These are phyloP conservation scores for Ostrea edulis DNA, from an alignment of 1,140 invertebrate species.

Conservation along the genomic window DNA sequence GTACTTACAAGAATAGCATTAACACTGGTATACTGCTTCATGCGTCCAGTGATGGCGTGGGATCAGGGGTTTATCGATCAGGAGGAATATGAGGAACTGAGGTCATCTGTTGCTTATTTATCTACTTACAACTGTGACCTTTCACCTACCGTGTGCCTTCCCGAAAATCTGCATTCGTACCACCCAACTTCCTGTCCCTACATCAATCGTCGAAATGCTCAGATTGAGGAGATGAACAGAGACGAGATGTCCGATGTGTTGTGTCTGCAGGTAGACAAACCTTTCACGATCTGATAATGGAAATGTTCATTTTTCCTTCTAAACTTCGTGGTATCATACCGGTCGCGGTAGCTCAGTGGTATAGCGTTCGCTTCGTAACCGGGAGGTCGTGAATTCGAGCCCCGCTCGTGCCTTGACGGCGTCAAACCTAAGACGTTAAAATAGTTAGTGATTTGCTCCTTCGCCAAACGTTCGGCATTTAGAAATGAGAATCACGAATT, in stretches of 20 bases:
- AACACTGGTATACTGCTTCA: background rate
- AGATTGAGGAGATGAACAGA: background rate
- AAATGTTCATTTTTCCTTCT: no score
- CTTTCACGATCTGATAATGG: no score
- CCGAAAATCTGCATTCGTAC: background rate
- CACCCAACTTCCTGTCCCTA: conserved; percentile 9
- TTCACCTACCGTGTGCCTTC: background rate
- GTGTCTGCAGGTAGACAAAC: background rate
- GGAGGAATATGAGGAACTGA: background rate
- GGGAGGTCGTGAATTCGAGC: no score
- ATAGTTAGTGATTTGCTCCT: no score
- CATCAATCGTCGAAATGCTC: background rate
- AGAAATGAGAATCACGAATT: no score
- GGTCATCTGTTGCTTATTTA: background rate
- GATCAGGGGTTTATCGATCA: background rate
- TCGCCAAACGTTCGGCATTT: no score
- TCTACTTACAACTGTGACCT: conserved; percentile 22
- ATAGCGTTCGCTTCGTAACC: no score
- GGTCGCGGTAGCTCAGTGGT: no score
- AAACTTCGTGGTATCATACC: no score
- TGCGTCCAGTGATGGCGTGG: background rate
- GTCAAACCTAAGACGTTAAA: no score
- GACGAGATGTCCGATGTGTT: background rate
- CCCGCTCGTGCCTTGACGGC: no score
- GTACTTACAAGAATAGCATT: background rate